phyloP scores from a whole-genome alignment of 2,888 invertebrate species.

The Chironomus riparius region DNA sequence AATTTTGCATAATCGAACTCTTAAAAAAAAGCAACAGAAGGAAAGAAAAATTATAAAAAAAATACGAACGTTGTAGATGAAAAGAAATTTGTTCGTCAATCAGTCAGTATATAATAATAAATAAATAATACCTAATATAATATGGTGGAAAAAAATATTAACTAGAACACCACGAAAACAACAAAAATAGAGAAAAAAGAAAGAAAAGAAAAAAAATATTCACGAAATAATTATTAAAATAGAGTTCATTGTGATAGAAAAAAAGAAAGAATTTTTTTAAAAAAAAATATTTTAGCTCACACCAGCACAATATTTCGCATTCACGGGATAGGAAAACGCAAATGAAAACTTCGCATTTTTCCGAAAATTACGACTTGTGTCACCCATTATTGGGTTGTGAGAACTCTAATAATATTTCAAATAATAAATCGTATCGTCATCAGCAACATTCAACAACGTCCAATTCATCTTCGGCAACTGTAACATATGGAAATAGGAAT shows the following conservation, averaged over 20 bases:
- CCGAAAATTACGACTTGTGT: conserved; percentile 35
- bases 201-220: neutral
- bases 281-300: conserved; percentile 4
- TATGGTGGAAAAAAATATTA: neutral
- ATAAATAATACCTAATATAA: neutral
- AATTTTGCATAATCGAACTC: neutral
- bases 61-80: no score
- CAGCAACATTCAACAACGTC: neutral
- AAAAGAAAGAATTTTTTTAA: neutral
- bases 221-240: neutral
- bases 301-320: neutral
- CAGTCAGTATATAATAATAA: no score
- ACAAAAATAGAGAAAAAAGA: neutral
- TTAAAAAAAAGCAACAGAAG: neutral
- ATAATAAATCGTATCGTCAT: conserved; percentile 5
- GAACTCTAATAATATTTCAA: conserved; percentile 26
- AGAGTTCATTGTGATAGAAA: conserved; percentile 19
- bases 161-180: neutral
- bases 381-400: conserved; percentile 34
- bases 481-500: conserved; percentile 25
- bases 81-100: no score
- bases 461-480: neutral
- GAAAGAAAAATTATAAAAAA: neutral
- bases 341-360: conserved; percentile 36
- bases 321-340: conserved; percentile 29